Percentiles rank a stretch among this genome's conserved stretches.
phyloP scores from a whole-genome alignment of 2,797 vertebrate species.

The Taenioides sp. region DNA sequence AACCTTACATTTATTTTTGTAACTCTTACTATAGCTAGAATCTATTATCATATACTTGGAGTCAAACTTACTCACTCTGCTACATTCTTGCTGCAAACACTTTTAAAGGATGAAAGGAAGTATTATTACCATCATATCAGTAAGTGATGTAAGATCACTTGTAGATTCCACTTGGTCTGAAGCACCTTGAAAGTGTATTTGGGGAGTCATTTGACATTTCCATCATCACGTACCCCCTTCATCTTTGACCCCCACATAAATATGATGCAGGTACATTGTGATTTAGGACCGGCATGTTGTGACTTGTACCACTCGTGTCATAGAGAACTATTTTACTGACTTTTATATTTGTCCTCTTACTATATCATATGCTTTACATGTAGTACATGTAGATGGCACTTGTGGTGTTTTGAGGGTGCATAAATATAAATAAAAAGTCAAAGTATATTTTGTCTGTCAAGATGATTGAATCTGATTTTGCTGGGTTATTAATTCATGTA shows the following conservation, averaged over 20 bases:
- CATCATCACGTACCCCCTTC: slow-evolving; percentile 1
- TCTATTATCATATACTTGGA: neutral
- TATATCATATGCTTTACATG: slow-evolving; percentile 61
- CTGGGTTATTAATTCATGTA: neutral
- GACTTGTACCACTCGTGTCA: slow-evolving; percentile 59
- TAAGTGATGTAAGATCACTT: neutral
- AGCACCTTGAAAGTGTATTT: neutral
- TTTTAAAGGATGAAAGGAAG: neutral
- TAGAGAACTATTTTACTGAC: slow-evolving; percentile 73
- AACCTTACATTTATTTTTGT: slow-evolving; percentile 31
- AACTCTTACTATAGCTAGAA: slow-evolving; percentile 19
- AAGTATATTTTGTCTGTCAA: slow-evolving; percentile 19
- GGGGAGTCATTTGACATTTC: slow-evolving; percentile 5
- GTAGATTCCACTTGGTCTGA: neutral
- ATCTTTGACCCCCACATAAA: slow-evolving; percentile 40
- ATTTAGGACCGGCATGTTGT: slow-evolving; percentile 53
- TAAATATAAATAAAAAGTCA: slow-evolving; percentile 51
- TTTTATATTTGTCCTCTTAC: slow-evolving; percentile 73
- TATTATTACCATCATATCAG: neutral
- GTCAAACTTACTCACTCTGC: neutral
- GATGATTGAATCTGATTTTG: neutral
- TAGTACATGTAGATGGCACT: slow-evolving; percentile 53
- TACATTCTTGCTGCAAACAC: slow-evolving; percentile 18
- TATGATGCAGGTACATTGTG: slow-evolving; percentile 8
- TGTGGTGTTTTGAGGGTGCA: slow-evolving; percentile 59